These are phyloP conservation scores for Paraplagusia blochii DNA, from an alignment of 2,113 vertebrate genomes.

Conservation along the genomic window DNA sequence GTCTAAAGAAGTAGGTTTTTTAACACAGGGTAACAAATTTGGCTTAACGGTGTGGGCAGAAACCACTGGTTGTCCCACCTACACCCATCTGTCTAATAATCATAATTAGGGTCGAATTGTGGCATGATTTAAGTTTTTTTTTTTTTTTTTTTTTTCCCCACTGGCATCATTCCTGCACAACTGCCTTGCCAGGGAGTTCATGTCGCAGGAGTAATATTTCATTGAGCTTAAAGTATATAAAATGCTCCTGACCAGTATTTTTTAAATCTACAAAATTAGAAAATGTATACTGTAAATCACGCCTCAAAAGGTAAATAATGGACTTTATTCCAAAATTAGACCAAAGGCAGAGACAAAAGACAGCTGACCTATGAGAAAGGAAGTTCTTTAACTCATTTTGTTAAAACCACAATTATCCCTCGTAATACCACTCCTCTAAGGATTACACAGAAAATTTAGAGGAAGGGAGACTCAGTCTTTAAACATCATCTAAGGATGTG, in stretches of 20 bases:
- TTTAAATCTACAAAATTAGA: too few relatives aligned
- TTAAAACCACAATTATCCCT: too few relatives aligned
- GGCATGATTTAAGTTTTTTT: constrained; percentile 63
- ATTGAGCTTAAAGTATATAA: constrained; percentile 58
- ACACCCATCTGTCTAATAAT: constrained; percentile 55
- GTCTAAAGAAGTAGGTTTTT: constrained; percentile 62
- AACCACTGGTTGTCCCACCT: constrained; percentile 44
- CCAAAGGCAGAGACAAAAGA: too few relatives aligned
- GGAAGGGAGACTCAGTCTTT: constrained; percentile 35
- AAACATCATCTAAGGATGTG: constrained; percentile 37
- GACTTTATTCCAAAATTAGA: too few relatives aligned
- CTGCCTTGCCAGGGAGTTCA: constrained; percentile 34
- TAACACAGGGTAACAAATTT: constrained; percentile 49
- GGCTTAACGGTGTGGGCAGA: constrained; percentile 43
- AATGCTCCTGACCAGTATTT: too few relatives aligned
- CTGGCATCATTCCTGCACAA: constrained; percentile 32
- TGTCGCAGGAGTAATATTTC: constrained; percentile 55
- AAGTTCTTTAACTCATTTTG: too few relatives aligned
- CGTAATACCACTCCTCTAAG: too few relatives aligned
- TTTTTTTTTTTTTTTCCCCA: too few relatives aligned
- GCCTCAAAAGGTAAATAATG: too few relatives aligned
- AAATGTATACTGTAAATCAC: too few relatives aligned
- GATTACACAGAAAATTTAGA: constrained; percentile 19
- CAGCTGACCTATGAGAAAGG: too few relatives aligned
- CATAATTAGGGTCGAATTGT: constrained; percentile 42